Base-by-base conservation (phyloP, 2,888 invertebrate species). In the Galeopsomyia nigrocyanea region DNA sequence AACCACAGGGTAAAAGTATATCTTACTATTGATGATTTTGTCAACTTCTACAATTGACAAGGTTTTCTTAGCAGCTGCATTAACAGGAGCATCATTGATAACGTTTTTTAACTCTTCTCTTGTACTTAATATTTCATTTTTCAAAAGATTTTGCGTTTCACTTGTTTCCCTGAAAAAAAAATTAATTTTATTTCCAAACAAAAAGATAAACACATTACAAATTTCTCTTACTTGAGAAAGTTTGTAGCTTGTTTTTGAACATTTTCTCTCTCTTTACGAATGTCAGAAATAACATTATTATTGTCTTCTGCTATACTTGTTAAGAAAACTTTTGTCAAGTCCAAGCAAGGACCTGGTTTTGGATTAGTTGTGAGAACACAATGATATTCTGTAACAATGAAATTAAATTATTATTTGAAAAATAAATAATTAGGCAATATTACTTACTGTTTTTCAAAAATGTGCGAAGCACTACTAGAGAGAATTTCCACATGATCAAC, bases 401-500 rank as follows among this genome's bases (percentile, higher is more conserved):
- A 62, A 19, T 39, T 68, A 22, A 21, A 56, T 6, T 67, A 55
- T 62, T 17, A 17, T 17, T 9, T 39, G 1, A 5, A 66, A 50
- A 51, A 66, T 62, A 5, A 13, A 63, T 10, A 17, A n/a, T 17
- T 19, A 49, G 47, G 49, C 16, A 62, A 71, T 3, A 65, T 46
- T 63, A 53, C 53, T 47, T 26, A 75, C 82, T 67, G 71, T 73
- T 75, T 46, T 68, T 76, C n/a, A 86, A 68, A 58, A 79, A 83
- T 31, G 74, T 77, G 55, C 81, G 80, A 22, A 86, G 14, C 6
- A 79, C 80, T 47, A 83, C 81, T 22, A 81, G 75, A 0, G 86
- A 86, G 3, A 86, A 77, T 74, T 82, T 82, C 80, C 80, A 82
- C 84, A 86, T 86, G 50, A 86, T 82, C 17, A 72, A 78, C 3